These are phyloP conservation scores for Paramacrobiotus metropolitanus DNA, from an alignment of 1,140 invertebrate species.

Conservation along the genomic window DNA sequence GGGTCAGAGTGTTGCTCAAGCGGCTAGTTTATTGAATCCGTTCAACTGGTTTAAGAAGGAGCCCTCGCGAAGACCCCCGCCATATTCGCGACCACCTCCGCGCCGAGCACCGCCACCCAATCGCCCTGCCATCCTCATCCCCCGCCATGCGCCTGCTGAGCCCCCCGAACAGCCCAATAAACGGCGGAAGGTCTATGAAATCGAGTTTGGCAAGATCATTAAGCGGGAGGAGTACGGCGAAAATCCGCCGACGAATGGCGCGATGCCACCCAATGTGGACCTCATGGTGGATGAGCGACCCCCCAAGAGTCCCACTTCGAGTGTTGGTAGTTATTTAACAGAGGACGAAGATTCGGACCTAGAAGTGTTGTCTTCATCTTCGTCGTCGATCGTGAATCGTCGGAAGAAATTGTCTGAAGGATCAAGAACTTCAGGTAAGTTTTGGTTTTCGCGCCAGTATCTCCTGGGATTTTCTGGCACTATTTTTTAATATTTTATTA, in stretches of 20 bases:
- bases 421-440: background rate
- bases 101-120: background rate
- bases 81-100: background rate
- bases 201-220: too few species aligned
- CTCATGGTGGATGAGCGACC: slow-evolving; percentile 1
- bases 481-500: background rate
- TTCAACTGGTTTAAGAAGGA: too few species aligned
- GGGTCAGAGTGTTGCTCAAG: too few species aligned
- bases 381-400: background rate
- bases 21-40: too few species aligned
- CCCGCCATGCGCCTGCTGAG: background rate
- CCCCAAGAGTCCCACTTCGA: background rate
- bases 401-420: background rate
- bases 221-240: too few species aligned
- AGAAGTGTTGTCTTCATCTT: background rate
- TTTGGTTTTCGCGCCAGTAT: background rate
- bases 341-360: background rate
- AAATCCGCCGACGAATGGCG: background rate
- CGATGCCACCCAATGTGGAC: background rate
- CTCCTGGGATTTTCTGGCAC: background rate
- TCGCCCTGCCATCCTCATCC: background rate
- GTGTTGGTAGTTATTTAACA: background rate
- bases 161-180: background rate
- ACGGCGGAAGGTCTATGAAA: background rate
- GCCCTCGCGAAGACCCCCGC: too few species aligned